phyloP scores from a whole-genome alignment of 2,888 invertebrate genomes.

The Agapostemon virescens region DNA sequence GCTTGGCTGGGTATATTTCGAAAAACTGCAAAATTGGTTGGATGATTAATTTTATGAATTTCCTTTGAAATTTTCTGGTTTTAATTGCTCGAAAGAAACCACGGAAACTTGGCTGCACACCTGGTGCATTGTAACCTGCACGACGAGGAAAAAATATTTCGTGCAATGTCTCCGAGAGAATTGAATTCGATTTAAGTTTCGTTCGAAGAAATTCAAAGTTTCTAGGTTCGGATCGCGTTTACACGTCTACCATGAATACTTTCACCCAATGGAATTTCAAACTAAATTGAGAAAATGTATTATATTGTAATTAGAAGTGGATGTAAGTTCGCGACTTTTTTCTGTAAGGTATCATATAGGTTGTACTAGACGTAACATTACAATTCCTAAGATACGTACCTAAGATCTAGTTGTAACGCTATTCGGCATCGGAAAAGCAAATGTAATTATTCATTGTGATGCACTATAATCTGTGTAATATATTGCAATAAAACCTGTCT shows the following conservation, averaged over 20 bases:
- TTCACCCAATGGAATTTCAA: constrained; percentile 29
- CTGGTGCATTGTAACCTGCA: constrained; percentile 15
- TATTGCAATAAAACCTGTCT: constrained; percentile 73
- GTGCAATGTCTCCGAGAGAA: constrained; percentile 11
- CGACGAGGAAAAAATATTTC: constrained; percentile 3
- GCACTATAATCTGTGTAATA: constrained; percentile 77
- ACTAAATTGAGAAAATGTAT: constrained; percentile 70
- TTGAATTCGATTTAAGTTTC: background rate
- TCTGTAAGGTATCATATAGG: constrained; percentile 65
- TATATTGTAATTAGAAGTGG: constrained; percentile 79
- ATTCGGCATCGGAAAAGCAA: constrained; percentile 63
- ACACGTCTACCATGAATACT: constrained; percentile 23
- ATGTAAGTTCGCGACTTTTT: constrained; percentile 71
- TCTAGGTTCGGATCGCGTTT: background rate
- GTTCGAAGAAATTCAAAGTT: background rate
- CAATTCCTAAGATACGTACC: constrained; percentile 63
- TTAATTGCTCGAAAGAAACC: too few relatives aligned
- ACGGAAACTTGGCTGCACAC: too few relatives aligned
- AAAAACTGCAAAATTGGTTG: too few relatives aligned
- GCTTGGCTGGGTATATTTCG: too few relatives aligned
- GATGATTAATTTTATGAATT: too few relatives aligned
- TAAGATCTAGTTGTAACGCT: constrained; percentile 58
- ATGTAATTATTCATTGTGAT: constrained; percentile 77
- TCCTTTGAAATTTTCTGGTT: too few relatives aligned
- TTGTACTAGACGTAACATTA: constrained; percentile 68